These are phyloP conservation scores for Athalia cordata DNA, from an alignment of 2,888 invertebrate genomes.

Conservation along the genomic window DNA sequence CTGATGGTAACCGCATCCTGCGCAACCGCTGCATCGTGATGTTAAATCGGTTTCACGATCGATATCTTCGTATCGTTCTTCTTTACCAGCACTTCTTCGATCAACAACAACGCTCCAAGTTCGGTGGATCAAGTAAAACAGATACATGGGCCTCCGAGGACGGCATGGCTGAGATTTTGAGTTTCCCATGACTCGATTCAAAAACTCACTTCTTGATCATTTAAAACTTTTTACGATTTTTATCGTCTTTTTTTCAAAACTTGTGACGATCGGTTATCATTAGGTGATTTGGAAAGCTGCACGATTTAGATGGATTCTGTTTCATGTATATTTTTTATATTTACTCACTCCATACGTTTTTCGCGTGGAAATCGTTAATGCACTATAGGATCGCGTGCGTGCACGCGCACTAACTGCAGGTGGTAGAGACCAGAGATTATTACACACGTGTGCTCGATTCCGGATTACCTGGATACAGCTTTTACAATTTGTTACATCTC, in stretches of 20 bases:
- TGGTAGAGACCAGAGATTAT: no score
- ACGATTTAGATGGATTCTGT: no score
- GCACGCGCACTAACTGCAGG: no score
- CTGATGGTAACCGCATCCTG: constrained; percentile 66
- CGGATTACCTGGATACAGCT: neutral
- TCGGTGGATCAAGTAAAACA: constrained; percentile 81
- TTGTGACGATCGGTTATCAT: neutral
- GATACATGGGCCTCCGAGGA: constrained; percentile 74
- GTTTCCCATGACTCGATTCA: constrained; percentile 62
- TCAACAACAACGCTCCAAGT: constrained; percentile 83
- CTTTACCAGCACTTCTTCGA: constrained; percentile 67
- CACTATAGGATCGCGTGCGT: no score
- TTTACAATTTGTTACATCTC: constrained; percentile 41
- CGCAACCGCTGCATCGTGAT: constrained; percentile 67
- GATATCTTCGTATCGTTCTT: constrained; percentile 55
- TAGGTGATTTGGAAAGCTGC: no score
- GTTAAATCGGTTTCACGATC: constrained; percentile 67
- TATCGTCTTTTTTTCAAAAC: neutral
- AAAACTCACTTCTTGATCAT: neutral
- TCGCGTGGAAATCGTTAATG: no score
- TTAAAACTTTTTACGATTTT: neutral
- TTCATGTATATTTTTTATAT: no score
- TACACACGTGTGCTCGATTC: no score
- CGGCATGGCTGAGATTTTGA: constrained; percentile 63
- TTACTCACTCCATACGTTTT: no score